Base-by-base conservation (phyloP, 2,113 vertebrate genomes). In the Atrichornis clamosus region DNA sequence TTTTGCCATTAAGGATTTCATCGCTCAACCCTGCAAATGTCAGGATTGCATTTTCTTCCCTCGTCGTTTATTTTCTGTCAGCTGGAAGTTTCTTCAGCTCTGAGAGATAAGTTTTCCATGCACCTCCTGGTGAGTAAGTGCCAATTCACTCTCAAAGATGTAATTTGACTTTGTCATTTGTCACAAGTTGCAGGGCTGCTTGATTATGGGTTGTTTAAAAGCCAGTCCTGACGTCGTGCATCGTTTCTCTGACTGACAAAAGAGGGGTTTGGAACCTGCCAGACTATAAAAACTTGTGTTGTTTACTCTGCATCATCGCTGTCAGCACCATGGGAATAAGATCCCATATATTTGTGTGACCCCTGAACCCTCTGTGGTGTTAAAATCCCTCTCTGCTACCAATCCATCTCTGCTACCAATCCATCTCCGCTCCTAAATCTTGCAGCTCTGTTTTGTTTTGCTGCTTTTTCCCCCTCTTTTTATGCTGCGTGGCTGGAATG, bases 191-290 rank as follows among this genome's bases (percentile, higher is more conserved):
- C 37, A 53, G 93, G 91, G 84, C 89, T 81, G 91, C 62, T 77
- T 95, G 93, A 94, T 96, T 94, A 80, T 24, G 79, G 94, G 93
- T 74, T 97, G 82, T 64, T 91, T 50, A 68, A 84, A 84, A 81
- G 10, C 6, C 93, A 75, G 75, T 10, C 10, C 65, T 37, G 75
- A 33, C 53, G 75, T 5, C 2, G 12, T 33, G 58, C 0, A 0
- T 77, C 0, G 6, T 53, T 70, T 41, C 76, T 2, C n/a, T 81
- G 90, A 93, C 0, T 90, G 92, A 13, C 81, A 70, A 56, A 20
- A 27, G 59, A 50, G 69, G n/a, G 56, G 10, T 69, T 62, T 59
- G 62, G 83, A 68, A 83, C 37, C 74, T 44, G 44, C 69, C 75
- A 77, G 41, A 1, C 28, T 56, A 3, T 19, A 37, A 47, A 44